Base-by-base conservation (phyloP, 1,140 invertebrate genomes). In the Zaprionus vittiger region DNA sequence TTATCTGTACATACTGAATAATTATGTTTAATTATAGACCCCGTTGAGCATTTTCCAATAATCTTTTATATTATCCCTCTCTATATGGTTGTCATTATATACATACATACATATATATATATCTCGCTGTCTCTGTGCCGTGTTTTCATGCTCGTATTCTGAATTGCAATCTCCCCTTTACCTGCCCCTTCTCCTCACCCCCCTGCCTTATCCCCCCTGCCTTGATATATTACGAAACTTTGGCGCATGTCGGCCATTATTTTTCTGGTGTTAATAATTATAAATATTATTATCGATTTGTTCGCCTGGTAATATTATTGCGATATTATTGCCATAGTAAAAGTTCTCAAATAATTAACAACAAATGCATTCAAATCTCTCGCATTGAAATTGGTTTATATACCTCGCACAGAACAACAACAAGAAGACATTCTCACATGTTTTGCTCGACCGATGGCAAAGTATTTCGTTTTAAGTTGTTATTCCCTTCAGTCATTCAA, bases 1-100 rank as follows among this genome's bases (percentile, higher is more conserved):
- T 91, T 91, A 89, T 83, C 82, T 90, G 85, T 91, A 91, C 85
- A 84, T 86, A 90, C 84, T 91, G 83, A 91, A 91, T 91, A 90
- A 91, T 91, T 91, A 89, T 89, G 84, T 77, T 91, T 91, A 91
- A 91, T 91, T 91, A 91, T 91, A 85, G 85, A 73, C 76, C 60
- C 72, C 74, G 56, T 71, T 47, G 81, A 85, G 86, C 79, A 90
- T 91, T 90, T 89, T 91, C 85, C 86, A 90, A 89, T 89, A 84
- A 72, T 79, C 81, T 81, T 75, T 73, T 80, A 79, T 81, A 69
- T 65, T 69, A 69, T 79, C 44, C 47, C 47, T 17, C 47, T 49
- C 47, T 49, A 49, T 67, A 61, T 44, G 47, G 64, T 31, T 64
- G 11, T 67, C 11, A 68, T 47, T 69, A 64, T 55, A 24, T 44